Base-by-base conservation (phyloP, 2,888 invertebrate genomes). In the Nymphalis c-album region DNA sequence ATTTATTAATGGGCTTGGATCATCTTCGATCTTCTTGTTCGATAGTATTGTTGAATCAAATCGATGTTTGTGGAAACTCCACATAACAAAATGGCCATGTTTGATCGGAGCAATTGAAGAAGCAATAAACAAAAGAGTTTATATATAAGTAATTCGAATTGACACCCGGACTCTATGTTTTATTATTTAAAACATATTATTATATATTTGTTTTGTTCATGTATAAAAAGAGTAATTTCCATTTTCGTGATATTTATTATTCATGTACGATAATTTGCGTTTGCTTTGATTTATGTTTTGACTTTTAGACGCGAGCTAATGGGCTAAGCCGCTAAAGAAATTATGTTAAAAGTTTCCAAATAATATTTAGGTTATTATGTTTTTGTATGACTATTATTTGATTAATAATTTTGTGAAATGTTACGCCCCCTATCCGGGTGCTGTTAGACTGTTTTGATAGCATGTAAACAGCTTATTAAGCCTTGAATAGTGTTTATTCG, bases 181-280 rank as follows among this genome's bases (percentile, higher is more conserved):
- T 40, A 13, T 40, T 40, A 40, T 40, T 40, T 40, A 40, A 22
- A 51, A 31, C 4, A 55, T 10, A 18, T 7, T 7, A 55, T 31
- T 40, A 7, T 55, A n/a, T n/a, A 55, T 55, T 31, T 55, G 17
- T 51, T 16, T 8, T 40, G 13, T 40, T 7, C 7, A 20, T 20
- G 8, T 18, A 50, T 10, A 50, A 50, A 55, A 57, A 74, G 73
- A 71, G 69, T 77, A 75, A 77, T 78, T 75, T 63, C 72, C 73
- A 76, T 75, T 76, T 76, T 74, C 73, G 72, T 78, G 73, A 69
- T 64, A 70, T 78, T 74, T 74, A 78, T 78, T 78, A 79, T 78
- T 79, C 76, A 78, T 74, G 68, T 73, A 73, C 71, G 76, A 31
- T 64, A 58, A 50, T 58, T 64, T 58, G 73, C 74, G 55, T 64